Evolutionary conservation across 53 echinoderm and acorn worm genomes (phyloP).

Genomic region (Holothuria leucospilota): DNA sequence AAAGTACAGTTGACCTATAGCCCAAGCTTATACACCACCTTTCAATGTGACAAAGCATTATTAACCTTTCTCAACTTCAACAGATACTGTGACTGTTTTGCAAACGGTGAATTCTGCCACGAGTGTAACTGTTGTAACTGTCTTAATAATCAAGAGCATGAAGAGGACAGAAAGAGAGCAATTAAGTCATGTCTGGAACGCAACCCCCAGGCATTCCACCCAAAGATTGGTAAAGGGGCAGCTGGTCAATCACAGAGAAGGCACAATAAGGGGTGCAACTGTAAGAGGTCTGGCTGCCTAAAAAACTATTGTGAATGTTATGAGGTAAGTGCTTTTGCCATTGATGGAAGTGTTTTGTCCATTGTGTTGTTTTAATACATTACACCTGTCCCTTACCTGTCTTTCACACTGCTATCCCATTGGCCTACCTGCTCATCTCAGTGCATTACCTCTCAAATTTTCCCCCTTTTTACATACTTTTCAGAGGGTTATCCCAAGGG

Average conservation of each 20-base stretch:
- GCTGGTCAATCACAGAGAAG: slow-evolving; percentile 75
- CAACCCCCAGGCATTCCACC: slow-evolving; percentile 94
- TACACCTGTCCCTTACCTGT: no score
- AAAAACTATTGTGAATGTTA: slow-evolving; percentile 99
- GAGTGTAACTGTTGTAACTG: slow-evolving; percentile 97
- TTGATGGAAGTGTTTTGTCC: no score
- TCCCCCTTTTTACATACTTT: no score
- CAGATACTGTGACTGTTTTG: slow-evolving; percentile 99
- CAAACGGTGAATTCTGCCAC: slow-evolving; percentile 98
- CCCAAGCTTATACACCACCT: no score
- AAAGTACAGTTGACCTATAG: no score
- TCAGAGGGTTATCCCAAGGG: no score
- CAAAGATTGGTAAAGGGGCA: slow-evolving; percentile 95
- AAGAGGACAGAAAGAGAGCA: slow-evolving; percentile 82
- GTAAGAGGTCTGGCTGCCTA: slow-evolving; percentile 95
- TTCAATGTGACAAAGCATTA: no score
- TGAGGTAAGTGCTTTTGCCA: slow-evolving; percentile 66
- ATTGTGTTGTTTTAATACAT: no score
- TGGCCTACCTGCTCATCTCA: no score
- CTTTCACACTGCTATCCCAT: no score
- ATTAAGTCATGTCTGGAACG: slow-evolving; percentile 92
- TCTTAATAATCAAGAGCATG: slow-evolving; percentile 89
- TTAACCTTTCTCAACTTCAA: background rate
- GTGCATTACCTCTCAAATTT: no score
- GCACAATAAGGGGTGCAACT: slow-evolving; percentile 98